Evolutionary conservation across 2,888 invertebrate genomes (phyloP).

Genomic region (Lymantria dispar): DNA sequence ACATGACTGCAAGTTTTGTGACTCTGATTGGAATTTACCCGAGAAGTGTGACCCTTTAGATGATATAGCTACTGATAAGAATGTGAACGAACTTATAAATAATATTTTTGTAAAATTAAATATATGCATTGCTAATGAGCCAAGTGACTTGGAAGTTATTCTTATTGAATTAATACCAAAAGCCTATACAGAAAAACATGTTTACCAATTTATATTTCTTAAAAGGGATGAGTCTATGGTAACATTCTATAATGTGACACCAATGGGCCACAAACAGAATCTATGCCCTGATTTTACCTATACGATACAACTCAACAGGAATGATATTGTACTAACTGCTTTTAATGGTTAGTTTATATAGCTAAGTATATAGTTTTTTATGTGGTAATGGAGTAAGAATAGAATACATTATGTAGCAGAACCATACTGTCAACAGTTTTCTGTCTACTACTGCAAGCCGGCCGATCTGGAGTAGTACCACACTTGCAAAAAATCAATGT

Average conservation of each 20-base stretch:
- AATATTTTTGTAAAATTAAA: slow-evolving; percentile 18
- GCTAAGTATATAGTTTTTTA: too few relatives aligned
- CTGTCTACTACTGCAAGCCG: too few relatives aligned
- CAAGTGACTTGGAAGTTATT: slow-evolving; percentile 38
- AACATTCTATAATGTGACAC: slow-evolving; percentile 73
- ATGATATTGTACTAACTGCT: slow-evolving; percentile 62
- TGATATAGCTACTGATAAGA: slow-evolving; percentile 21
- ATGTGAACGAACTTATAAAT: slow-evolving; percentile 23
- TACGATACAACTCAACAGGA: slow-evolving; percentile 58
- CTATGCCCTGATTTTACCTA: slow-evolving; percentile 78
- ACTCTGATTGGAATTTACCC: slow-evolving; percentile 24
- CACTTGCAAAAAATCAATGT: too few relatives aligned
- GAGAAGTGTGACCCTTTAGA: slow-evolving; percentile 22
- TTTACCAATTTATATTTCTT: slow-evolving; percentile 59
- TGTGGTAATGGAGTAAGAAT: too few relatives aligned
- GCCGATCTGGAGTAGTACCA: too few relatives aligned
- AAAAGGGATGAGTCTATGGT: slow-evolving; percentile 58
- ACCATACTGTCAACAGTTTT: too few relatives aligned
- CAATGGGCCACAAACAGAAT: slow-evolving; percentile 50
- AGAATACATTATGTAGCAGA: too few relatives aligned
- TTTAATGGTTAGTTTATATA: slow-evolving; percentile 33
- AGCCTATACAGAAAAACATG: slow-evolving; percentile 53
- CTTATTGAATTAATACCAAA: slow-evolving; percentile 64
- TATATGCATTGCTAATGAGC: slow-evolving; percentile 10
- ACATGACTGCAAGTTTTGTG: slow-evolving; percentile 23